phyloP scores from a whole-genome alignment of 1,140 invertebrate genomes.

The Caenorhabditis brenneri region DNA sequence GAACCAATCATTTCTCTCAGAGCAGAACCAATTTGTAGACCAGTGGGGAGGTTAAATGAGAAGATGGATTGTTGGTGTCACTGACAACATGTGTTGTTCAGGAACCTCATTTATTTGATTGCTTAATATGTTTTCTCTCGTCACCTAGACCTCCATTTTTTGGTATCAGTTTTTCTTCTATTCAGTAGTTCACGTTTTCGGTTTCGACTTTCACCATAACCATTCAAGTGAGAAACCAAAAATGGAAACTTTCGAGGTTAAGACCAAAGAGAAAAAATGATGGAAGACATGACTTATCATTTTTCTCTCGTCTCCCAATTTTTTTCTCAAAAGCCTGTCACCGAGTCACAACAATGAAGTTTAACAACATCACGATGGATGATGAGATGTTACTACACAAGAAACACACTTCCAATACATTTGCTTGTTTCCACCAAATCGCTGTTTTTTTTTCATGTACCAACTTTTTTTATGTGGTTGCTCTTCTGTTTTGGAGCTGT shows the following conservation, averaged over 20 bases:
- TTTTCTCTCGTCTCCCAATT: background rate
- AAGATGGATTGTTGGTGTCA: constrained; percentile 11
- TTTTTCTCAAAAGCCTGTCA: constrained; percentile 28
- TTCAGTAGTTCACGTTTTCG: too few relatives aligned
- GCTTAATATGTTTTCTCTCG: background rate
- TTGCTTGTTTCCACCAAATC: constrained; percentile 28
- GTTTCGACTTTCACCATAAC: too few relatives aligned
- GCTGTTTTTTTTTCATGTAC: background rate
- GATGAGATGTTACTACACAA: constrained; percentile 43
- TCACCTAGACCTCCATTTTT: too few relatives aligned
- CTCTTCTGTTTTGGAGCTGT: background rate
- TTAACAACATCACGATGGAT: constrained; percentile 41
- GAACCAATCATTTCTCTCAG: background rate
- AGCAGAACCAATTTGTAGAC: background rate
- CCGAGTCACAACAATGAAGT: constrained; percentile 42
- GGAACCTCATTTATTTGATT: background rate
- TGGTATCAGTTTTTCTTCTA: background rate
- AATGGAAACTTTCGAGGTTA: background rate
- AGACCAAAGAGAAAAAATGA: constrained; percentile 12
- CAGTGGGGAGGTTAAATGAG: background rate
- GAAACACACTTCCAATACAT: constrained; percentile 31
- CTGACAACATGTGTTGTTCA: background rate
- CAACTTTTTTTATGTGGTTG: background rate
- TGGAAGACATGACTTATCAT: constrained; percentile 21
- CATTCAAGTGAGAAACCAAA: background rate